Base-by-base conservation (phyloP, 2,888 invertebrate genomes). In the Choreutis nemorana region DNA sequence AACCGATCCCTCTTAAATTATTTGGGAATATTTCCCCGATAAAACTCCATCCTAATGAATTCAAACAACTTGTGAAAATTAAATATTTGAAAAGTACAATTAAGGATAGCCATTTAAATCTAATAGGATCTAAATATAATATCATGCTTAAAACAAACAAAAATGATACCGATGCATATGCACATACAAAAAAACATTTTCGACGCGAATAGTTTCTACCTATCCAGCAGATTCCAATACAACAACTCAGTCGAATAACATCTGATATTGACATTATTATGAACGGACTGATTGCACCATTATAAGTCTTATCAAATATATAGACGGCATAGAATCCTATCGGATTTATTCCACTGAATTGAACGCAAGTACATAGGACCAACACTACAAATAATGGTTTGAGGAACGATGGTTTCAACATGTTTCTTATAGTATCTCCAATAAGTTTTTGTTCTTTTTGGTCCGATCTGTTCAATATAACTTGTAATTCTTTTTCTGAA, bases 1-100 rank as follows among this genome's bases (percentile, higher is more conserved):
- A 60, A 1, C 60, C 61, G 10, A 64, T 37, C 2, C 66, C 66
- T 6, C 66, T 47, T 2, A 62, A 38, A 26, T 48, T 49, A 9
- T 48, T 40, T 4, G 64, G 57, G 31, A 61, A 66, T 33, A 66
- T 42, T 35, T 66, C 66, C 1, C 58, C 45, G 0, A 57, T 39
- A 33, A 63, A 61, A 2, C 61, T 47, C 64, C 62, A 65, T 5
- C 55, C 45, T 25, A 57, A 37, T 27, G 48, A 47, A 0, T 48
- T 42, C 4, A 58, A 27, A 1, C 36, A 36, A 34, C 56, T 53
- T 2, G 55, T 49, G 23, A 44, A 34, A 10, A 35, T 37, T 15
- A 59, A 45, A 20, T 57, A 66, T 2, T 46, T 7, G 20, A 63
- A 35, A 23, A 60, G 35, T 16, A 51, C 39, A 4, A 32, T 36